Conservation (phyloP, 2,113 vertebrate genomes). For the Peucedramus taeniatus region DNA sequence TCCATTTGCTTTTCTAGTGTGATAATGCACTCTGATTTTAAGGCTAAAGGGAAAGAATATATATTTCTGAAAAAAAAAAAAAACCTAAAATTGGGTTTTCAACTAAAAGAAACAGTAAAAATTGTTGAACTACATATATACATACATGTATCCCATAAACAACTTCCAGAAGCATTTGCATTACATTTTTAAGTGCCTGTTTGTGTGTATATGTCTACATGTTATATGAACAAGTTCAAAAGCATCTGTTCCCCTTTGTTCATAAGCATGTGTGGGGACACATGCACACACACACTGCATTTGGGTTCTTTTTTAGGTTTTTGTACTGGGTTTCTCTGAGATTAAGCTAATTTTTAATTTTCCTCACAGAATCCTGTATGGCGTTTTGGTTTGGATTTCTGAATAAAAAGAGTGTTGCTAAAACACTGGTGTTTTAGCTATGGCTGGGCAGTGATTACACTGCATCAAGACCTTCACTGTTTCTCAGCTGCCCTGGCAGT, state of each 20-base stretch:
- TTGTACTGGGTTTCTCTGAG: background rate
- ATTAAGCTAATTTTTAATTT: background rate
- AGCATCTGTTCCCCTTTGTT: background rate
- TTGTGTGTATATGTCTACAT: accelerated
- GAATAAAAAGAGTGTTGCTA: background rate
- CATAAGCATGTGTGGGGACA: accelerated
- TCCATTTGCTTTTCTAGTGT: background rate
- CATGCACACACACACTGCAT: too few species aligned
- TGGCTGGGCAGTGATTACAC: background rate
- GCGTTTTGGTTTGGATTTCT: background rate
- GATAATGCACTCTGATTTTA: background rate
- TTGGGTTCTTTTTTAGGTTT: background rate
- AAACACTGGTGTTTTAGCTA: background rate
- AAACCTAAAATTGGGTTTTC: background rate
- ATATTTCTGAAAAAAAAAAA: background rate
- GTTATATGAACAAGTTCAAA: background rate
- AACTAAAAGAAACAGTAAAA: background rate
- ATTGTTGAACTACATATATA: background rate
- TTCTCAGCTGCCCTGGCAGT: background rate
- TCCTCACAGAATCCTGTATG: background rate
- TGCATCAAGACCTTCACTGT: background rate
- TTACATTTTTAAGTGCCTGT: background rate
- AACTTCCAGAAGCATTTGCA: background rate
- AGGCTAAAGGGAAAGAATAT: background rate
- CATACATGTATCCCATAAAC: background rate